phyloP scores from a whole-genome alignment of 2,113 vertebrate species.

The Seriola dumerili region DNA sequence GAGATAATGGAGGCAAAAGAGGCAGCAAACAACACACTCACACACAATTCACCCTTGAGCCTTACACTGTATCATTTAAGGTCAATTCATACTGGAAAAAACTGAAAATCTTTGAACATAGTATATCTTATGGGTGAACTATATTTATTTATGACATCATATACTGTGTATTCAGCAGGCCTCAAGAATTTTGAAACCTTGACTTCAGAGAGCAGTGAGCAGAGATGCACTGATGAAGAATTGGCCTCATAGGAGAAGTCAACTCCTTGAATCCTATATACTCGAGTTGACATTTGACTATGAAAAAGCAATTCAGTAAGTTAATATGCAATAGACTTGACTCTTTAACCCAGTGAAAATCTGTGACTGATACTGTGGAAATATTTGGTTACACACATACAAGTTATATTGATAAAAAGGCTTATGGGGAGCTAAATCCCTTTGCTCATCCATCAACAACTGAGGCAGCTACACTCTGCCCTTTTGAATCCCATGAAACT shows the following conservation, averaged over 20 bases:
- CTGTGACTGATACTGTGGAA: conserved; percentile 45
- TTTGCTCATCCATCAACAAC: conserved; percentile 40
- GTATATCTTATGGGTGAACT: neutral
- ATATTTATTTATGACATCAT: neutral
- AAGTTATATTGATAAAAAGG: conserved; percentile 47
- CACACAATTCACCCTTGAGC: neutral
- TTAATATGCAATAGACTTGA: conserved; percentile 43
- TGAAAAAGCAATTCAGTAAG: conserved; percentile 30
- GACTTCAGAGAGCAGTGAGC: neutral
- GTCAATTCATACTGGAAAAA: neutral
- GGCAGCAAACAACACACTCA: too few species aligned
- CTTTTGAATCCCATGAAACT: conserved; percentile 40
- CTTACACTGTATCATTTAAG: neutral
- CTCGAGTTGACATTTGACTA: neutral
- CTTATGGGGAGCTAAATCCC: conserved; percentile 45
- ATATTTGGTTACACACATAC: conserved; percentile 34
- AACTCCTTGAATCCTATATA: neutral
- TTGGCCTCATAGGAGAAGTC: conserved; percentile 16
- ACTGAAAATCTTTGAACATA: neutral
- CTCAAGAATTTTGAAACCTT: neutral
- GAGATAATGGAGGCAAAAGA: too few species aligned
- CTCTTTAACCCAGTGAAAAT: conserved; percentile 36
- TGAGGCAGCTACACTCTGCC: conserved; percentile 34
- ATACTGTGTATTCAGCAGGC: neutral
- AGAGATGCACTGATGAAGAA: conserved; percentile 20